Base-by-base conservation (phyloP, 30 jellyfish, hydroid and myxozoan species). In the Aurelia sp. region DNA sequence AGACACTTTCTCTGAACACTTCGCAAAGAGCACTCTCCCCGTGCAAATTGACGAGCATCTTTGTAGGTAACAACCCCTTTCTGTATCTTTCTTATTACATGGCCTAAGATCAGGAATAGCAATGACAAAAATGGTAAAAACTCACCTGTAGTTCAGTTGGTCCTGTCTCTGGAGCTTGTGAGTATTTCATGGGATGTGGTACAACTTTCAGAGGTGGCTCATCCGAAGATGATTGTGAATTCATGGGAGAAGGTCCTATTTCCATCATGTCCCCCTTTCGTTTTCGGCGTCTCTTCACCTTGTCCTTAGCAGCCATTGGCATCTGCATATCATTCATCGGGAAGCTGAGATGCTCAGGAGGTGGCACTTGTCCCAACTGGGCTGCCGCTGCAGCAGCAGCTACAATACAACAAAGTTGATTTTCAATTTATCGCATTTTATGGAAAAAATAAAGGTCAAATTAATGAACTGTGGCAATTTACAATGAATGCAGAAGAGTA, bases 311-410 rank as follows among this genome's bases (percentile, higher is more conserved):
- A 71, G 78, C 48, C 69, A 57, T 8, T n/a, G 76, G 66, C 55
- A 55, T 21, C 51, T 70, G 92, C 78, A 69, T 58, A 58, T 82
- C 84, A 70, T 72, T 71, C 79, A 69, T 78, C 31, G 92, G 81
- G 60, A 69, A 82, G 63, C 63, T 71, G 60, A 82, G 79, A 53
- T 82, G 92, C 72, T 82, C 92, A 11, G 92, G 92, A 16, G 92
- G 92, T 9, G 92, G 92, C 23, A 82, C 92, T 12, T 70, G 92
- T 16, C 85, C 92, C 2, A 82, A 77, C 20, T 82, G 92, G 7
- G 92, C 92, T 37, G 73, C 74, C 66, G 92, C 92, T 22, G 85
- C 89, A 21, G 89, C 89, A 12, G 89, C 89, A 33, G 89, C 89
- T 44, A 10, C 13, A 44, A 44, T 5, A 44, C 55, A 44, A 44